Base-by-base conservation (phyloP, 2,113 vertebrate genomes). In the Craseonycteris thonglongyai region DNA sequence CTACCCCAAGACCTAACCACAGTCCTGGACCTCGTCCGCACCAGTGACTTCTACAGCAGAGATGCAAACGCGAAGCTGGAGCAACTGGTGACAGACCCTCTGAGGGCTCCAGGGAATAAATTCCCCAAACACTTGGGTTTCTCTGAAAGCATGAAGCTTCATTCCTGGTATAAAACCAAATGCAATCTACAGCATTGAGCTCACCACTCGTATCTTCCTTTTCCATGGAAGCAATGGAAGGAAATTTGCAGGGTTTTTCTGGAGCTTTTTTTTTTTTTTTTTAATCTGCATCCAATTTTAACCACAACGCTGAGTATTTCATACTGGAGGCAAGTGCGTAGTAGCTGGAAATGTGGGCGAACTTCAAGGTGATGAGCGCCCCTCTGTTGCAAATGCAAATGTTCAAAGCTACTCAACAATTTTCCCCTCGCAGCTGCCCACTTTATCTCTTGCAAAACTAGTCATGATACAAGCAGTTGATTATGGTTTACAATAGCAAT, bases 401-500 rank as follows among this genome's bases (percentile, higher is more conserved):
- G 88, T 96, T 97, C 92, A 92, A 91, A 92, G 92, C 96, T 82
- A 49, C 87, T 95, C 85, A 78, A 96, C 91, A 96, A 71, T 97
- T 97, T 96, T 95, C 89, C 63, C 82, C 76, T 79, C 87, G 95
- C 97, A 98, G 97, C 96, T 97, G 98, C 92, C 97, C 93, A 84
- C 95, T 98, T 98, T 98, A 69, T 97, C 84, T 95, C 95, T 97
- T 97, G 96, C 91, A 97, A 98, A 98, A 96, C 96, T 96, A 96
- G 96, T 96, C 96, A 97, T 97, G 98, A 97, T 98, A 81, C 97
- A 98, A 98, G 97, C 26, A 15, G 97, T 97, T 98, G 98, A 98
- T 98, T 98, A 96, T 98, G 97, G 98, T 98, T 99, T 98, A 98
- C 97, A 98, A 98, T 97, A 95, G 96, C 96, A 97, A 97, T 98